Base-by-base conservation (phyloP, 2,113 vertebrate species). In the Odobenus rosmarus region DNA sequence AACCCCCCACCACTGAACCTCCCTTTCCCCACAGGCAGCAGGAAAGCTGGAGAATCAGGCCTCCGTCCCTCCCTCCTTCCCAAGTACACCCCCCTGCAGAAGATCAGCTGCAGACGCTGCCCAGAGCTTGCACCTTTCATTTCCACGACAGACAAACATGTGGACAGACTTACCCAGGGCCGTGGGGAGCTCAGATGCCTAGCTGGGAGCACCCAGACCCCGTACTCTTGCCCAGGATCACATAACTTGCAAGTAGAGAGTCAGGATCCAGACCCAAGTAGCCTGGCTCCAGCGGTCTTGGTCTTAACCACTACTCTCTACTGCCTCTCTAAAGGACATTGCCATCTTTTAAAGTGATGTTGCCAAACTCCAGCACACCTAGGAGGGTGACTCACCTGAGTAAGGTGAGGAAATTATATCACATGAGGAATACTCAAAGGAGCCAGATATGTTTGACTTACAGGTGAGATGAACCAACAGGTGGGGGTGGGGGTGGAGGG, bases 381-480 rank as follows among this genome's bases (percentile, higher is more conserved):
- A 79, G 91, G 6, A 71, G 64, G 46, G 42, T 36, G 69, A 86
- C n/a, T 23, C 39, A 36, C 51, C 18, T 18, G 36, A 90, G 31
- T 83, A 49, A 61, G 36, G 55, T 24, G 4, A 7, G 72, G 42
- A 86, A 95, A 42, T 85, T 12, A 10, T 57, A 90, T 92, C 77
- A n/a, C 31, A 19, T 57, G 69, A 91, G 46, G 26, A 88, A 13
- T 91, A n/a, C 53, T 85, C 24, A 55, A 7, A 85, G 79, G 62
- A 61, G 55, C 76, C 79, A 83, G 72, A 69, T 74, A 42, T 53
- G 26, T 82, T 62, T 89, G 36, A 7, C 84, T 46, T 42, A 12
- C 46, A 97, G 42, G 39, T 59, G n/a, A 61, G 42, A 95, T 24
- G 82, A 96, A 39, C 26, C 36, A 94, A 51, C 77, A 59, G 55